Percentiles rank a stretch among this genome's conserved stretches.
phyloP scores from a whole-genome alignment of 2,797 vertebrate genomes.

The Forpus xanthops region DNA sequence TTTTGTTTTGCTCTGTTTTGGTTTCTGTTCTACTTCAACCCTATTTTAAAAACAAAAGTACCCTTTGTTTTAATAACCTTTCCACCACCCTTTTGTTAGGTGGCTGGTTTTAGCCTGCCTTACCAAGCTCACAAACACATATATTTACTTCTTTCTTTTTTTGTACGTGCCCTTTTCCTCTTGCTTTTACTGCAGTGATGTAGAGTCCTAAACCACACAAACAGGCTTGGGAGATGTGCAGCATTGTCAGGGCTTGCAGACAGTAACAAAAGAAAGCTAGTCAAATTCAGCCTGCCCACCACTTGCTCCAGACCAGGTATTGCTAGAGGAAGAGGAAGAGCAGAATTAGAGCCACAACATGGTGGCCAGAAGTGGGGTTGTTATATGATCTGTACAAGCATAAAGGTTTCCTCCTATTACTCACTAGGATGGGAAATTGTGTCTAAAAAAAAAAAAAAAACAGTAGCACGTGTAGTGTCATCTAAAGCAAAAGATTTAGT shows the following conservation, averaged over 20 bases:
- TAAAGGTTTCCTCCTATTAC: not conserved
- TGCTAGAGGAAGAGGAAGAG: not conserved
- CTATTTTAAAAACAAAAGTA: not conserved
- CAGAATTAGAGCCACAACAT: not conserved
- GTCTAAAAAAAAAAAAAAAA: not conserved
- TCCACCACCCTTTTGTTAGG: not conserved
- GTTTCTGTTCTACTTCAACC: not conserved
- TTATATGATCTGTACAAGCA: not conserved
- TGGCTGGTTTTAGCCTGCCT: not conserved
- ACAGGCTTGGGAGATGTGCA: not conserved
- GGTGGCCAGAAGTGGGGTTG: not conserved
- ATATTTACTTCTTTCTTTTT: not conserved
- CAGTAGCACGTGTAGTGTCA: not conserved
- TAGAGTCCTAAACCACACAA: not conserved
- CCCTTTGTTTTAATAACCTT: not conserved
- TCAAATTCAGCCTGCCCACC: not conserved
- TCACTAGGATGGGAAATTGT: not conserved
- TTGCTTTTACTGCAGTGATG: not conserved
- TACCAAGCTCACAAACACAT: not conserved
- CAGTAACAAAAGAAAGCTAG: not conserved
- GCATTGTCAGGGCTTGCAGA: not conserved
- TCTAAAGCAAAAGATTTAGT: not conserved
- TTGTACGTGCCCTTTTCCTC: not conserved
- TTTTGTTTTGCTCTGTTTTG: not conserved
- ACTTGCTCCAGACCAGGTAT: not conserved